Percentiles rank a stretch among this genome's conserved stretches.
These are phyloP conservation scores for Xiphias gladius DNA, from an alignment of 2,113 vertebrate species.

Conservation along the genomic window DNA sequence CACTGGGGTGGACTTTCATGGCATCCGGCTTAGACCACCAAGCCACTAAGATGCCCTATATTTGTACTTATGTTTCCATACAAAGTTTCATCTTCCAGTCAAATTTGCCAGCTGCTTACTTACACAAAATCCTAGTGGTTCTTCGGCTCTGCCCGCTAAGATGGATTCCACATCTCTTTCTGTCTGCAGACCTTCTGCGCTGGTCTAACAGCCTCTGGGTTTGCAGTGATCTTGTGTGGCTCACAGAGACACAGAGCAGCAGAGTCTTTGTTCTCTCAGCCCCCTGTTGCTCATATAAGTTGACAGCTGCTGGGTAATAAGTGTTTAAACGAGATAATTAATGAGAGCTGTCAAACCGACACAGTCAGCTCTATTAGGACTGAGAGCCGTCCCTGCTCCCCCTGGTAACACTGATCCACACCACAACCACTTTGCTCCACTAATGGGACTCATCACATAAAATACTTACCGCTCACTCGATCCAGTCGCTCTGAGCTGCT, in stretches of 20 bases:
- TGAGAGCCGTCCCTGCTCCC: background rate
- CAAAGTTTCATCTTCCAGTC: background rate
- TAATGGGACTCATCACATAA: background rate
- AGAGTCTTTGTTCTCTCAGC: constrained; percentile 27
- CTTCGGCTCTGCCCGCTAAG: background rate
- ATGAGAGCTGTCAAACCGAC: constrained; percentile 61
- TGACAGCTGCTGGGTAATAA: constrained; percentile 81
- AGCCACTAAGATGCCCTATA: too few species aligned
- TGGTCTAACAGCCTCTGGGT: background rate
- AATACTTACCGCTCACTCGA: background rate
- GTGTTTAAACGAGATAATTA: constrained; percentile 81
- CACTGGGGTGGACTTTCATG: too few species aligned
- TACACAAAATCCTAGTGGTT: background rate
- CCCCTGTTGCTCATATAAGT: constrained; percentile 60
- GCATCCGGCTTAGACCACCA: too few species aligned
- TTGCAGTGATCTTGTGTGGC: background rate
- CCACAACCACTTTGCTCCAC: background rate
- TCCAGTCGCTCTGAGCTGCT: background rate
- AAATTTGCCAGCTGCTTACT: background rate
- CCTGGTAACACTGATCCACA: background rate
- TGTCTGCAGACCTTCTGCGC: background rate
- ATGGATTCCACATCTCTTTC: background rate
- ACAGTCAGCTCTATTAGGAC: constrained; percentile 45
- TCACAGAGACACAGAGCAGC: constrained; percentile 5
- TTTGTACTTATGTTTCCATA: background rate